phyloP scores from a whole-genome alignment of 1,140 invertebrate genomes.

The Lasioglossum albipes region DNA sequence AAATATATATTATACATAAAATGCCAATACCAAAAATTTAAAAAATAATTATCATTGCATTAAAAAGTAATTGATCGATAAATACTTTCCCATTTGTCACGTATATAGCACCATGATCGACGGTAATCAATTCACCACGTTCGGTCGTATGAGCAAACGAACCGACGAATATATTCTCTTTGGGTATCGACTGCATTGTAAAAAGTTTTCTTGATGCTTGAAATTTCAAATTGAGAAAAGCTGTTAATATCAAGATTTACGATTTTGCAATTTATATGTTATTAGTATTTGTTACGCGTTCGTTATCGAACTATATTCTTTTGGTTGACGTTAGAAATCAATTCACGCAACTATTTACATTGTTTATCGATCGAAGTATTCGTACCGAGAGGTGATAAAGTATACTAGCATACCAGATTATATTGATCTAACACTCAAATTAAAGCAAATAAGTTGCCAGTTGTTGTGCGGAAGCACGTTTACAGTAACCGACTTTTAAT shows the following conservation, averaged over 20 bases:
- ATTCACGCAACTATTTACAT: background rate
- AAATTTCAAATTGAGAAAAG: background rate
- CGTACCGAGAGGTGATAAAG: background rate
- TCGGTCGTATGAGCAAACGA: slow-evolving; percentile 70
- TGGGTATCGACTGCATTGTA: slow-evolving; percentile 48
- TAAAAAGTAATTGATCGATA: background rate
- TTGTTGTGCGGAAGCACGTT: background rate
- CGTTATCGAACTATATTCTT: background rate
- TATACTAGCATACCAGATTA: background rate
- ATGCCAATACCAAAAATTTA: background rate
- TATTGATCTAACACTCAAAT: slow-evolving; percentile 28
- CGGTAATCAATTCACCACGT: slow-evolving; percentile 67
- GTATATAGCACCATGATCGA: slow-evolving; percentile 77
- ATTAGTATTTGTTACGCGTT: background rate
- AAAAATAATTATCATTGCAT: background rate
- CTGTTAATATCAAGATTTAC: background rate
- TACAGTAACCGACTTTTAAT: background rate
- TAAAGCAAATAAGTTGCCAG: background rate
- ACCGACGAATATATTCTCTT: slow-evolving; percentile 67
- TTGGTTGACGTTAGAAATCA: background rate
- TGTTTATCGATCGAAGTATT: no score
- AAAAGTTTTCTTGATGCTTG: slow-evolving; percentile 63
- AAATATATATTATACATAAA: background rate
- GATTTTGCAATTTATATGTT: background rate
- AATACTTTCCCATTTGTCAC: slow-evolving; percentile 78